Percentiles rank a stretch among this genome's conserved stretches.
These are phyloP conservation scores for Anthopleura sola DNA, from an alignment of 64 coral and sea anemone species.

Conservation along the genomic window DNA sequence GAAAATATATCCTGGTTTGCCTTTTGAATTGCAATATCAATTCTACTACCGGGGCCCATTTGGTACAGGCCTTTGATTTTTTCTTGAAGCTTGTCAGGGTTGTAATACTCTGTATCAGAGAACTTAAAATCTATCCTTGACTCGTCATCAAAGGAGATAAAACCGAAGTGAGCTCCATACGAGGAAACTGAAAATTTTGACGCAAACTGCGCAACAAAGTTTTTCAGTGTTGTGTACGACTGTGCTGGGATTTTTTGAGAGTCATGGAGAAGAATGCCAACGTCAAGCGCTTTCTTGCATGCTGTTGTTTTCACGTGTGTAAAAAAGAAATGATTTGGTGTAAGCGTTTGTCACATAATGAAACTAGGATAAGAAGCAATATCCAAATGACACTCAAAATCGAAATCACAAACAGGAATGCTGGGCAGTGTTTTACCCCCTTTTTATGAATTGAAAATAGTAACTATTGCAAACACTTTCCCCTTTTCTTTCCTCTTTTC, in stretches of 20 bases:
- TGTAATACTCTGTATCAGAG: not conserved
- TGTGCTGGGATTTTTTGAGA: not conserved
- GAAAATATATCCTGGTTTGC: slow-evolving; percentile 45
- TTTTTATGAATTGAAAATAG: no score
- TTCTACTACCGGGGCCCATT: slow-evolving; percentile 29
- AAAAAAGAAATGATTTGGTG: not conserved
- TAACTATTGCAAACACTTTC: no score
- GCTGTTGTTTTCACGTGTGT: not conserved
- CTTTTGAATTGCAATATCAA: slow-evolving; percentile 50
- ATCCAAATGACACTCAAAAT: no score
- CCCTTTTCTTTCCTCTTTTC: no score
- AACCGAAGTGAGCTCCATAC: not conserved
- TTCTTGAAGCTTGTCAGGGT: not conserved
- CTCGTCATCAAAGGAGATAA: not conserved
- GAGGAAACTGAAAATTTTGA: not conserved
- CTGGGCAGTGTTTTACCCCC: no score
- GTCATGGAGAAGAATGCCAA: not conserved
- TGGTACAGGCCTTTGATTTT: not conserved
- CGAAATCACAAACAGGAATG: no score
- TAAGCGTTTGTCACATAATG: no score
- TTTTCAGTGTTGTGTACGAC: slow-evolving; percentile 1
- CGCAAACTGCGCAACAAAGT: slow-evolving; percentile 10
- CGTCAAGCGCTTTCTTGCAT: not conserved
- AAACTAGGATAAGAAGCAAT: no score
- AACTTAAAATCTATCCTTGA: not conserved